Evolutionary conservation across 2,888 invertebrate species (phyloP), one percentile per base, ranked within the genome.

Genomic region (Drosophila neotestacea): DNA sequence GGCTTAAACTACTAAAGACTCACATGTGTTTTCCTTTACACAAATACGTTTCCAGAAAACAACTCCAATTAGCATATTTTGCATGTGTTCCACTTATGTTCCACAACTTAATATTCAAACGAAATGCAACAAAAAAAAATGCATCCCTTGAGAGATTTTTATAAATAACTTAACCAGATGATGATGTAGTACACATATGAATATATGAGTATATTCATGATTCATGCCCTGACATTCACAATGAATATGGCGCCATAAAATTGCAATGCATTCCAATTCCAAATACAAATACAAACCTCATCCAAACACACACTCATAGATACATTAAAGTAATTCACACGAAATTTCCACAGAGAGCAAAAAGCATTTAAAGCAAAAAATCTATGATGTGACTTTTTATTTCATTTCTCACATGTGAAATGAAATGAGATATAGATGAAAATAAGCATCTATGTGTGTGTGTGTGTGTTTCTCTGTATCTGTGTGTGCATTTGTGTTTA

Each of bases 231-330:
- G 75, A 77, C 68, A 73, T 68, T 68, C 73, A 38, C 48, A 64
- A 58, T 61, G 54, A 64, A 74, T 73, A 55, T 73, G 73, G 74
- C 68, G 68, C 74, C 68, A 74, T 68, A 34, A 59, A 73, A 69
- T 34, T 58, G 63, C 68, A 67, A 60, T 46, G 60, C 47, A 67
- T 54, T 63, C 63, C 50, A 61, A 42, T 42, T 51, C 50, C 60
- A 58, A 64, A 61, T 51, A 61, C 56, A 72, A 63, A 41, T 32
- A 61, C 56, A 72, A 63, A 41, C 28, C 55, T 58, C 51, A 60
- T 27, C n/a, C 36, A 36, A 6, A 51, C 6, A 51, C 27, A 61
- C 16, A 51, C 10, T 30, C 11, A 46, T 4, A 47, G 28, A 59
- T 46, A 50, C 34, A 51, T 46, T 42, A 52, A 52, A 61, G 42